These are phyloP conservation scores for Lagocephalus sceleratus DNA, from an alignment of 2,797 vertebrate species.

Conservation along the genomic window DNA sequence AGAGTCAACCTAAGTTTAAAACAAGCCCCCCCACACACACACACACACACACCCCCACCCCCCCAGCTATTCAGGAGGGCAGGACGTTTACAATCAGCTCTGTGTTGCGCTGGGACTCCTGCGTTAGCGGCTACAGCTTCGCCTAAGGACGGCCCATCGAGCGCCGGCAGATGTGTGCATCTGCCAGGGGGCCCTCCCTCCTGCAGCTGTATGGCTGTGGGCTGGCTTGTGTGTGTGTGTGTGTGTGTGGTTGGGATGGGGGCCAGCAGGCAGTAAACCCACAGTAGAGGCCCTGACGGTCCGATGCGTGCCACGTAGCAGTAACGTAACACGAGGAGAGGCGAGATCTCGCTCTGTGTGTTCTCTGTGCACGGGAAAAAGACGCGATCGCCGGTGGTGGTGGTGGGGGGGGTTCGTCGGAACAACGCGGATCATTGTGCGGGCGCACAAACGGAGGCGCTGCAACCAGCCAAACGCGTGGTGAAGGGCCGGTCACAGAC, in stretches of 20 bases:
- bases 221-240: slow-evolving; percentile 34
- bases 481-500: slow-evolving; percentile 36
- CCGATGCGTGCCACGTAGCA: slow-evolving; percentile 62
- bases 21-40: slow-evolving; percentile 24
- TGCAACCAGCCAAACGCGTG: slow-evolving; percentile 10
- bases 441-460: slow-evolving; percentile 12
- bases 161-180: slow-evolving; percentile 59
- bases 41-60: slow-evolving; percentile 11
- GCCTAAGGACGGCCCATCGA: slow-evolving; percentile 27
- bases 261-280: slow-evolving; percentile 69
- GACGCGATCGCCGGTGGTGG: not conserved
- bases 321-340: slow-evolving; percentile 36
- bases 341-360: slow-evolving; percentile 3
- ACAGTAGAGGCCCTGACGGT: slow-evolving; percentile 60
- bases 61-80: slow-evolving; percentile 15
- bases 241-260: slow-evolving; percentile 52
- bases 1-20: slow-evolving; percentile 34
- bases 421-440: slow-evolving; percentile 35
- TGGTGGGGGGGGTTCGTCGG: slow-evolving; percentile 6
- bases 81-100: slow-evolving; percentile 37
- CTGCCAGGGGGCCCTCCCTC: slow-evolving; percentile 55
- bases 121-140: slow-evolving; percentile 35
- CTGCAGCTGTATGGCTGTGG: slow-evolving; percentile 60
- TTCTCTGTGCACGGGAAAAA: slow-evolving; percentile 2
- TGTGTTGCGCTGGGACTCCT: slow-evolving; percentile 25